Conservation (phyloP, 2,797 vertebrate species). For the Apodemus agrarius region DNA sequence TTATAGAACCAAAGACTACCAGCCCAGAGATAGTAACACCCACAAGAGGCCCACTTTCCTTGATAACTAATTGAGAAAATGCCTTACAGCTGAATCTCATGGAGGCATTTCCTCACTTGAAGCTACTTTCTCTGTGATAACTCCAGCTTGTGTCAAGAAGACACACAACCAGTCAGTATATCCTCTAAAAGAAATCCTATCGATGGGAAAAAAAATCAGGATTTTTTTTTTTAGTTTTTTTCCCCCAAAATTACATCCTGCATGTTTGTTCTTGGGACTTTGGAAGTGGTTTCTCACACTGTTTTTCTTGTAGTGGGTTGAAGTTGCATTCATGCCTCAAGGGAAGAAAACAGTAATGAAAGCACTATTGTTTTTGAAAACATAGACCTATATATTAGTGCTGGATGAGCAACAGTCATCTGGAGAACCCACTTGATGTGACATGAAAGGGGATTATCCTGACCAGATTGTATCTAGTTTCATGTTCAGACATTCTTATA, state of each 20-base stretch:
- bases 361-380: slow-evolving; percentile 60
- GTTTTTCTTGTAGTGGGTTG: slow-evolving; percentile 8
- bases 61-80: no score
- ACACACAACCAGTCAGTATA: no score
- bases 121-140: no score
- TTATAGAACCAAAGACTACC: no score
- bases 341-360: slow-evolving; percentile 44
- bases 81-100: no score
- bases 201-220: background rate
- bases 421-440: slow-evolving; percentile 57
- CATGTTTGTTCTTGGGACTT: slow-evolving; percentile 55
- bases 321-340: slow-evolving; percentile 6
- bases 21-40: no score
- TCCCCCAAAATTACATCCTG: background rate
- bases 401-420: slow-evolving; percentile 21
- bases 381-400: slow-evolving; percentile 46
- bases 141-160: no score
- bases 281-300: slow-evolving; percentile 59
- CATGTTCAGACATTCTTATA: slow-evolving; percentile 73
- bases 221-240: background rate
- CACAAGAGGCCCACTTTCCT: no score
- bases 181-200: background rate
- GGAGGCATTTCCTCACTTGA: no score
- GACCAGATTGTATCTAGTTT: slow-evolving; percentile 68
- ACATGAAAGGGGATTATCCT: slow-evolving; percentile 75